phyloP scores from a whole-genome alignment of 2,113 vertebrate genomes.

The Cettia cetti region DNA sequence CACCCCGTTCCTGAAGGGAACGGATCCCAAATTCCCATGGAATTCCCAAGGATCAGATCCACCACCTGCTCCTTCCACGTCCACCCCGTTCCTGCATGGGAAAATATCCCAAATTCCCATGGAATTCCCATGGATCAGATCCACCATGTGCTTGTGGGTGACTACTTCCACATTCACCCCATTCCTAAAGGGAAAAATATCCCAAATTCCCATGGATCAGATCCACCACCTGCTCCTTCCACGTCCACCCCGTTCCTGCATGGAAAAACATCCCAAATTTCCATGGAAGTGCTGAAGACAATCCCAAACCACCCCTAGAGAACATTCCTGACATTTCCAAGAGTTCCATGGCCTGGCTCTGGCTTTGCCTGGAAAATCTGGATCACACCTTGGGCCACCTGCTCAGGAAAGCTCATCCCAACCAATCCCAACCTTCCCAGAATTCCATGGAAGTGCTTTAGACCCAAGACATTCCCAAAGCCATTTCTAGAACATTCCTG shows the following conservation, averaged over 20 bases:
- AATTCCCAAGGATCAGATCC: neutral
- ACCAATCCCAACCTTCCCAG: no score
- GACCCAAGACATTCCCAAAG: neutral
- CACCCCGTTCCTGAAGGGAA: neutral
- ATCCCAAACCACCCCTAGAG: neutral
- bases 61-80: constrained; percentile 57
- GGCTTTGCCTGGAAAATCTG: neutral
- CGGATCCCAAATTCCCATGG: neutral
- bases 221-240: constrained; percentile 90
- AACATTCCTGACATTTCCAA: neutral
- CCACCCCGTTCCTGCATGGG: constrained; percentile 85
- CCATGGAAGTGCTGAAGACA: neutral
- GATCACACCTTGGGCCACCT: neutral
- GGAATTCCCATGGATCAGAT: neutral
- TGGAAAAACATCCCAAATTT: neutral
- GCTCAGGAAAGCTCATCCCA: neutral
- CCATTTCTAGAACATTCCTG: neutral
- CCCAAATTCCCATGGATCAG: constrained; percentile 75
- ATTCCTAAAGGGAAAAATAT: neutral
- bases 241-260: constrained; percentile 91
- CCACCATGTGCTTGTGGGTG: neutral
- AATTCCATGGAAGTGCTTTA: no score
- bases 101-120: neutral
- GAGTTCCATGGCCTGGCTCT: rapidly evolving
- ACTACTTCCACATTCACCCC: neutral